Conservation (phyloP, 23 tunicate genomes). For the Trididemnum clinides region DNA sequence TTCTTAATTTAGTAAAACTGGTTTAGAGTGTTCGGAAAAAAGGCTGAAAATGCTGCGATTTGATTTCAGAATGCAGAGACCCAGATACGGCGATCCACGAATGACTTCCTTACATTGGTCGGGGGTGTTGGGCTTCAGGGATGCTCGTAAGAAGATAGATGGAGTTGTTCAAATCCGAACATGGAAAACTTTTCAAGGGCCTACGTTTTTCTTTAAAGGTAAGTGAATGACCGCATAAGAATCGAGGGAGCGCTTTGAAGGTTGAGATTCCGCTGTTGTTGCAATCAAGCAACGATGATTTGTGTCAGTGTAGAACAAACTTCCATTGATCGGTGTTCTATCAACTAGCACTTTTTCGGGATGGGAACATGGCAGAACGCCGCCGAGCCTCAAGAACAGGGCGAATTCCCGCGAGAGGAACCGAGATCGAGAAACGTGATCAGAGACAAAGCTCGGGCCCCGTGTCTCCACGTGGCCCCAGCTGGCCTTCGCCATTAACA, state of each 20-base stretch:
- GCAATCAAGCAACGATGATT: not conserved
- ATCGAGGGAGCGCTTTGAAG: not conserved
- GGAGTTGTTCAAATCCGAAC: slow-evolving; percentile 76
- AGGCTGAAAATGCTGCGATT: no score
- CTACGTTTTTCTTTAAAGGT: slow-evolving; percentile 78
- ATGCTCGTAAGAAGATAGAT: slow-evolving; percentile 49
- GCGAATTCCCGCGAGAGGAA: no score
- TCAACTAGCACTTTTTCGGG: no score
- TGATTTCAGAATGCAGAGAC: slow-evolving; percentile 73
- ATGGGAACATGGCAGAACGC: no score
- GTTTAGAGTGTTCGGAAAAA: no score
- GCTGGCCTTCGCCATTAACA: no score
- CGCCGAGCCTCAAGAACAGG: no score
- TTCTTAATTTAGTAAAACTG: no score
- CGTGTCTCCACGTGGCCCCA: no score
- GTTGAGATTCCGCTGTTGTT: not conserved
- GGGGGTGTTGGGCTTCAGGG: slow-evolving; percentile 32
- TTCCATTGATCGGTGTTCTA: no score
- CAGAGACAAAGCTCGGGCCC: no score
- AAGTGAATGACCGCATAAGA: not conserved
- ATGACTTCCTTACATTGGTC: slow-evolving; percentile 45
- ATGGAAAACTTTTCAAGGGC: slow-evolving; percentile 54
- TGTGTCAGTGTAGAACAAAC: not conserved
- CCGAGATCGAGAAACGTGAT: no score
- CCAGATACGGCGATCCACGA: slow-evolving; percentile 79